Percentiles rank a stretch among this genome's conserved stretches.
phyloP scores from a whole-genome alignment of 2,888 invertebrate genomes.

The Abrostola tripartita region DNA sequence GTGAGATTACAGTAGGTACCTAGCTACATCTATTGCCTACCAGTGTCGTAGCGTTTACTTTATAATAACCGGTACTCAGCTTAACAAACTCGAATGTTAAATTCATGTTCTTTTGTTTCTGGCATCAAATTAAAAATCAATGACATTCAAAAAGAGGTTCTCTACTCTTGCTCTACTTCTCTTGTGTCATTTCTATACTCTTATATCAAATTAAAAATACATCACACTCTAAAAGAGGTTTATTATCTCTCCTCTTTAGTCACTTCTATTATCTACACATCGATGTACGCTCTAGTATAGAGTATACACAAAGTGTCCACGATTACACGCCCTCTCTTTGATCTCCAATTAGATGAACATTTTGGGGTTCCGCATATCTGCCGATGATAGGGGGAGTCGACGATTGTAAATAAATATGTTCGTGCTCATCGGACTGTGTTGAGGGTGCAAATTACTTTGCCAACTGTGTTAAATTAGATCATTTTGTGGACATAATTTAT shows the following conservation, averaged over 20 bases:
- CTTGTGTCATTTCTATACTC: background rate
- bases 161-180: too few relatives aligned
- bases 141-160: too few relatives aligned
- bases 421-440: slow-evolving; percentile 61
- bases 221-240: background rate
- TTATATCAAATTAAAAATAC: background rate
- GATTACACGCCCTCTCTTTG: slow-evolving; percentile 86
- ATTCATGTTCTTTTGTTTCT: too few relatives aligned
- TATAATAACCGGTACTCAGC: too few relatives aligned
- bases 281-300: slow-evolving; percentile 57
- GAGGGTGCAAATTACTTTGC: slow-evolving; percentile 56
- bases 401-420: slow-evolving; percentile 75
- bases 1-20: too few relatives aligned
- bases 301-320: slow-evolving; percentile 75
- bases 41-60: too few relatives aligned
- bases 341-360: slow-evolving; percentile 88
- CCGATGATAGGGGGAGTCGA: slow-evolving; percentile 70
- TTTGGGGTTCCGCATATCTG: slow-evolving; percentile 82
- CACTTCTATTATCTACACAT: slow-evolving; percentile 64
- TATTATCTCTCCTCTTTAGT: slow-evolving; percentile 1
- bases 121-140: too few relatives aligned
- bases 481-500: slow-evolving; percentile 37
- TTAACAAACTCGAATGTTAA: too few relatives aligned
- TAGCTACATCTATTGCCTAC: too few relatives aligned
- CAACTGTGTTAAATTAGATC: slow-evolving; percentile 50